Evolutionary conservation across 2,113 vertebrate genomes (phyloP), one percentile per base, ranked within the genome.

Genomic region (Rhinoderma darwinii): DNA sequence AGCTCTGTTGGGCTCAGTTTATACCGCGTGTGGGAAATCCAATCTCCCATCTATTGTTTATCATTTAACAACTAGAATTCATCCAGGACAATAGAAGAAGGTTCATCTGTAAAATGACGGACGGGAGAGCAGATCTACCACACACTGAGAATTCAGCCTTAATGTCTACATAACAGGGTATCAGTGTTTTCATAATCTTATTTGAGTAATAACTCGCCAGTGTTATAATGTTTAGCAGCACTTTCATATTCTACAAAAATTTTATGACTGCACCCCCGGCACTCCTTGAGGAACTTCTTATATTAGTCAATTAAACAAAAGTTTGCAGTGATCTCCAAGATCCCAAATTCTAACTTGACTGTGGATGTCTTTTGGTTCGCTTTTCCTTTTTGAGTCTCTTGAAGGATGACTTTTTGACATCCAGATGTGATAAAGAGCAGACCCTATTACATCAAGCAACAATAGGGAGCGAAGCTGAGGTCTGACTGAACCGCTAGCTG

Each of bases 201-300:
- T n/a, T 50, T 18, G n/a, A n/a, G n/a, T 76, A 47, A 27, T 32
- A 50, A 50, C 44, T 47, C 39, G n/a, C 50, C 75, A 78, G 75
- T 78, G 47, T 75, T 75, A 43, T 47, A 75, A n/a, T 32, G 54
- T 78, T 22, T 51, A 51, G 27, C 74, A 77, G 74, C 75, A 78
- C 75, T 78, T 78, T 77, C 39, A 51, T 50, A 18, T 50, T 32
- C 0, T 5, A 78, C 3, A 51, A 78, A 54, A 18, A 20, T 54
- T 22, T 51, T 18, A 35, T 51, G 6, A 30, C 6, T 32, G 43
- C 27, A 8, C 75, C 35, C 75, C 35, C 35, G 22, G n/a, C 12
- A 27, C 9, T 12, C 47, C n/a, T n/a, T 56, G 54, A 56, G 56
- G 25, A 11, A 2, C 25, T n/a, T 9, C 0, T 61, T 18, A 30